A percentile compares a stretch with the other conserved stretches of the same genome.
Evolutionary conservation across 2,888 invertebrate species (phyloP).

Genomic region (Malthinus seriepunctatus): DNA sequence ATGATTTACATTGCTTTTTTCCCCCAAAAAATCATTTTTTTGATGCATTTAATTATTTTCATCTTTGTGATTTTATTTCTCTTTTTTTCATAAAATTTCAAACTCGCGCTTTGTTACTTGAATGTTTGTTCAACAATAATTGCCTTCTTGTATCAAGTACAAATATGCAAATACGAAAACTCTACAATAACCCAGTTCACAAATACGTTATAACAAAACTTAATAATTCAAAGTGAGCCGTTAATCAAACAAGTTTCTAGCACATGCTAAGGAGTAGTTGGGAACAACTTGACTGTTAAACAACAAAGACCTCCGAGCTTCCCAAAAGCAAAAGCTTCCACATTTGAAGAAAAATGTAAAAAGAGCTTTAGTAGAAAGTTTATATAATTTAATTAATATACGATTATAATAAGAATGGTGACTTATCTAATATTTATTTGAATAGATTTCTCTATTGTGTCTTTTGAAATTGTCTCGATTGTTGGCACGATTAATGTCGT

Average conservation of each 20-base stretch:
- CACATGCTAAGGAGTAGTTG: too few species aligned
- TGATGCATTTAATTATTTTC: slow-evolving; percentile 8
- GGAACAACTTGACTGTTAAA: too few species aligned
- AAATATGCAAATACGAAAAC: too few species aligned
- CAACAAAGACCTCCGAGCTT: too few species aligned
- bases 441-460: slow-evolving; percentile 4
- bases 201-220: too few species aligned
- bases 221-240: too few species aligned
- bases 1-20: slow-evolving; percentile 21
- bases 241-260: too few species aligned
- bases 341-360: not conserved
- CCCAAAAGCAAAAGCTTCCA: too few species aligned
- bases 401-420: not conserved
- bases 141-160: too few species aligned
- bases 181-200: too few species aligned
- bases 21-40: slow-evolving; percentile 14
- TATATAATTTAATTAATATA: not conserved
- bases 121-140: not conserved
- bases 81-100: not conserved
- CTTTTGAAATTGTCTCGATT: slow-evolving; percentile 14
- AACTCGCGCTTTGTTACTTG: not conserved
- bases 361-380: not conserved
- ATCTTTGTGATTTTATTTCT: slow-evolving; percentile 11
- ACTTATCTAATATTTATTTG: not conserved
- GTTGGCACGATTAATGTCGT: slow-evolving; percentile 23